Evolutionary conservation across 2,888 invertebrate genomes (phyloP).

Genomic region (Eupithecia dodoneata): DNA sequence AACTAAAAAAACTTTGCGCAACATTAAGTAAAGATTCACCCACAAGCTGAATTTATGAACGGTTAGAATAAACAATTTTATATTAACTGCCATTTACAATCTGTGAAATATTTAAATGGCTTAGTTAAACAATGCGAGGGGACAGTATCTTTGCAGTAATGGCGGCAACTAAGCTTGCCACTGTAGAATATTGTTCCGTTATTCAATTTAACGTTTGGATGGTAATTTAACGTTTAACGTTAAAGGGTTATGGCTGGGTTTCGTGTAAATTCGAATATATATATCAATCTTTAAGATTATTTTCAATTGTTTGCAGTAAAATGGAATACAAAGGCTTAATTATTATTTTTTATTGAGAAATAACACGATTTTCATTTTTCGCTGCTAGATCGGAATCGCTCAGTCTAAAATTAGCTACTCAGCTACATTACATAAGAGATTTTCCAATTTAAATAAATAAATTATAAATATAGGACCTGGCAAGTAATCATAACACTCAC

Average conservation of each 20-base stretch:
- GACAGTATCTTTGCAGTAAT: slow-evolving; percentile 62
- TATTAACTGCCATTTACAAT: slow-evolving; percentile 30
- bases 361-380: background rate
- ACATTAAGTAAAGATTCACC: background rate
- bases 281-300: background rate
- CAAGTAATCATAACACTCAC: too few species aligned
- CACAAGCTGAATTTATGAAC: background rate
- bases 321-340: background rate
- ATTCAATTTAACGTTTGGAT: slow-evolving; percentile 38
- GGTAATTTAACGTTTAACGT: slow-evolving; percentile 6
- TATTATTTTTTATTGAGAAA: background rate
- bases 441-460: too few species aligned
- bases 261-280: background rate
- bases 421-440: too few species aligned
- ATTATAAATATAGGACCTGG: too few species aligned
- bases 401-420: background rate
- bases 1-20: background rate
- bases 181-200: slow-evolving; percentile 37
- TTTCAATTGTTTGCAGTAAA: background rate
- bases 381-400: background rate
- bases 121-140: slow-evolving; percentile 56
- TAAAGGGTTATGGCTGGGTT: background rate
- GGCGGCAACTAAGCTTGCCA: slow-evolving; percentile 46
- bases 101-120: slow-evolving; percentile 41
- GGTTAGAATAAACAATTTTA: slow-evolving; percentile 33